phyloP scores from a whole-genome alignment of 2,888 invertebrate species.

The Pherbina coryleti region DNA sequence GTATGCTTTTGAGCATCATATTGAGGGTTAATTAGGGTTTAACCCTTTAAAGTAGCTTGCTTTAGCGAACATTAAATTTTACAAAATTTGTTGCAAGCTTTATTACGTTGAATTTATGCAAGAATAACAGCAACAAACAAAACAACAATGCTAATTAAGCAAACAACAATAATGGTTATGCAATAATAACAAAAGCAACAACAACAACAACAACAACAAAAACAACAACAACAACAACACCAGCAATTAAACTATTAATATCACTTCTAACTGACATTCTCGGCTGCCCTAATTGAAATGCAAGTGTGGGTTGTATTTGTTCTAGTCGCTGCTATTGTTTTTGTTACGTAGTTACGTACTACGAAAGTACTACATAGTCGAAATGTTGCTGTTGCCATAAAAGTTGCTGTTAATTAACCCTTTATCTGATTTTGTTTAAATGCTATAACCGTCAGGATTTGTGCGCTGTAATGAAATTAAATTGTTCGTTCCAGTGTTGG shows the following conservation, averaged over 20 bases:
- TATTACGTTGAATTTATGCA: background rate
- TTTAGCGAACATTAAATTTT: background rate
- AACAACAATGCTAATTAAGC: background rate
- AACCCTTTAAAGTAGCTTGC: background rate
- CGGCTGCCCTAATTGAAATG: background rate
- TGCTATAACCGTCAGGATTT: too few relatives aligned
- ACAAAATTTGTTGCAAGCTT: background rate
- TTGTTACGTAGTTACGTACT: background rate
- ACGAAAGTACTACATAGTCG: background rate
- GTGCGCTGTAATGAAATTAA: too few relatives aligned
- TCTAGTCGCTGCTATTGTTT: background rate
- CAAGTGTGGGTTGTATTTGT: background rate
- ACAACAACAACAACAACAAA: background rate
- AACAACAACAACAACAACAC: background rate
- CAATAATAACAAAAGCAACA: background rate
- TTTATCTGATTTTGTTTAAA: too few relatives aligned
- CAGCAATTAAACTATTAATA: background rate
- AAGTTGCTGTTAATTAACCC: too few relatives aligned
- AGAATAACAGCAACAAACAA: background rate
- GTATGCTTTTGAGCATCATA: background rate
- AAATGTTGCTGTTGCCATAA: background rate
- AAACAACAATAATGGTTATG: background rate
- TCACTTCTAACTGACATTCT: background rate
- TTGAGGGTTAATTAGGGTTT: conserved; percentile 6
- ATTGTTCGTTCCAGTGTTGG: too few relatives aligned